These are phyloP conservation scores for Oxygymnocypris stewartii DNA, from an alignment of 2,113 vertebrate species.

Conservation along the genomic window DNA sequence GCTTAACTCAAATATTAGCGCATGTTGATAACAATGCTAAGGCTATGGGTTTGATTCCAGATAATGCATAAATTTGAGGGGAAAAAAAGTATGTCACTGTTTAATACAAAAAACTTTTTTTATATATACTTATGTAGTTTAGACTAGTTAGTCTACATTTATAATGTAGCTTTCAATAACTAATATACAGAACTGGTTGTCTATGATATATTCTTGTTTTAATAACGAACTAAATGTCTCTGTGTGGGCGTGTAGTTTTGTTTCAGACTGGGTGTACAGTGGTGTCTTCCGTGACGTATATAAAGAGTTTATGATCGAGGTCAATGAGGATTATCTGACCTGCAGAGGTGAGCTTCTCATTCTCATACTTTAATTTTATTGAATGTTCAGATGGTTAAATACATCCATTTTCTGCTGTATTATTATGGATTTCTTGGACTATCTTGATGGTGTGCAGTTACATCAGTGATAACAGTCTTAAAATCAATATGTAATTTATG, in stretches of 20 bases:
- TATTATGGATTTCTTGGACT: neutral
- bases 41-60: too few relatives aligned
- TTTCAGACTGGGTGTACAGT: slow-evolving; percentile 98
- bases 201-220: neutral
- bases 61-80: too few relatives aligned
- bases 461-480: neutral
- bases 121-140: too few relatives aligned
- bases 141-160: too few relatives aligned
- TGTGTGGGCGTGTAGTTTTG: slow-evolving; percentile 79
- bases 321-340: slow-evolving; percentile 90
- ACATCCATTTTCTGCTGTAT: neutral
- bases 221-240: neutral
- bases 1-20: too few relatives aligned
- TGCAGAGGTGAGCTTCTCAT: slow-evolving; percentile 81
- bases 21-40: too few relatives aligned
- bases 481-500: neutral
- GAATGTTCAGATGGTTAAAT: neutral
- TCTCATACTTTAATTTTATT: neutral
- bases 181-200: neutral
- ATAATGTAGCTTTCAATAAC: neutral
- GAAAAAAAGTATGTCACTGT: too few relatives aligned
- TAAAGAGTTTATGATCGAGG: slow-evolving; percentile 97
- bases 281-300: slow-evolving; percentile 91
- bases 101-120: too few relatives aligned
- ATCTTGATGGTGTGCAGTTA: neutral